Evolutionary conservation across 2,888 invertebrate genomes (phyloP), one percentile per base, ranked within the genome.

Genomic region (Rhogogaster chlorosoma): DNA sequence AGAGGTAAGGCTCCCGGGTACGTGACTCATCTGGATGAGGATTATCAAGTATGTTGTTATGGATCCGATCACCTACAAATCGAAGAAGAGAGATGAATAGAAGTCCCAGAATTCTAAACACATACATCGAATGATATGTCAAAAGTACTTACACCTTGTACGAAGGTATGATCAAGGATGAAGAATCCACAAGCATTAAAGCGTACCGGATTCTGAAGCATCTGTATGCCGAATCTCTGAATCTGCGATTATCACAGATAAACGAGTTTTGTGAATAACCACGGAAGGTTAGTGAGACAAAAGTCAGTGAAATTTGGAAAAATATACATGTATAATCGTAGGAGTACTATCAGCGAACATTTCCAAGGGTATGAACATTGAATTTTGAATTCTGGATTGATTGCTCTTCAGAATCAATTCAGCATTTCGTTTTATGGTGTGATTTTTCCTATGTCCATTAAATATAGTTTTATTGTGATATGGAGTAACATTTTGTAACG

Each of bases 31-130:
- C 73, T 88, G 87, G 71, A 88, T 87, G n/a, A 88, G 32, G 77
- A 88, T 88, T 80, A 88, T 82, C 10, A 86, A 57, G 42, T 88
- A 88, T 4, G 88, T 88, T 4, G 85, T 85, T 15, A 87, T 67
- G 0, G 87, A 84, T 45, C 86, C 88, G 18, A 86, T 57, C 38
- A 61, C 57, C 73, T 73, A 22, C 61, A 57, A 83, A 53, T 26
- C 22, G 4, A 26, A 26, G 26, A 61, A 12, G 22, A 53, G n/a
- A 26, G 22, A 26, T 12, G 61, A 67, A 15, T 71, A 42, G 15
- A 36, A 22, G 49, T n/a, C 64, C 42, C 3, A 22, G 15, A 67
- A 15, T 71, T 10, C 29, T 61, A 64, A 2, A 85, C 67, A 38
- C 32, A 86, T 85, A 84, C 9, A 26, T n/a, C 12, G 7, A 78